phyloP scores from a whole-genome alignment of 2,888 invertebrate genomes.

The Trissonchulus sp. region DNA sequence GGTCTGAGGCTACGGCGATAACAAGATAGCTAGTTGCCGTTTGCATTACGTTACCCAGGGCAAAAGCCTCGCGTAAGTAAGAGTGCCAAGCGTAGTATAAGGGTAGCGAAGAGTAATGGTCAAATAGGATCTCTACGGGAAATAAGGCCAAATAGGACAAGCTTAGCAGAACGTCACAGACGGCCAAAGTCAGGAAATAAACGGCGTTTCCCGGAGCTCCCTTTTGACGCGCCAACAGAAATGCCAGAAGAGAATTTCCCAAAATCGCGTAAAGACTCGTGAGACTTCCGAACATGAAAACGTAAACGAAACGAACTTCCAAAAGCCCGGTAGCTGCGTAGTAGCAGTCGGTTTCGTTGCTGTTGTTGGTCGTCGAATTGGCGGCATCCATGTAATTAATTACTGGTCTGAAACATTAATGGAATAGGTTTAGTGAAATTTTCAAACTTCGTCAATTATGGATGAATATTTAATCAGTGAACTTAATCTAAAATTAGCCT shows the following conservation, averaged over 20 bases:
- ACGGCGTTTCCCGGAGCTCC: background rate
- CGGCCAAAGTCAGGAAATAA: conserved; percentile 19
- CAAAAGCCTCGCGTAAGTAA: conserved; percentile 2
- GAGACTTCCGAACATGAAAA: background rate
- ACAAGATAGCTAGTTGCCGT: conserved; percentile 12
- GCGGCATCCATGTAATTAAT: too few species aligned
- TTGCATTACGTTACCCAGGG: conserved; percentile 14
- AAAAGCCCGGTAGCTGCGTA: background rate
- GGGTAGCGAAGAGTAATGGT: conserved; percentile 5
- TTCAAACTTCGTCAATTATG: too few species aligned
- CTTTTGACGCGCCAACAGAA: background rate
- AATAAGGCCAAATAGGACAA: conserved; percentile 14
- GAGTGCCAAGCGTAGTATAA: conserved; percentile 22
- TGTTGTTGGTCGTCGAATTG: too few species aligned
- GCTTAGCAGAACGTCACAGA: conserved; percentile 1
- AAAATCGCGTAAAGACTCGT: background rate
- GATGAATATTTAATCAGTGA: too few species aligned
- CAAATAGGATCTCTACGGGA: conserved; percentile 18
- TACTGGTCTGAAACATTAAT: too few species aligned
- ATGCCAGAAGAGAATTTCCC: background rate
- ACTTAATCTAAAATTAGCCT: too few species aligned
- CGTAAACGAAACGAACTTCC: background rate
- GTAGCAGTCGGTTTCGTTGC: too few species aligned
- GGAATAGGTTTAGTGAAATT: too few species aligned
- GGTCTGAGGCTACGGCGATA: conserved; percentile 13